Base-by-base conservation (phyloP, 2,113 vertebrate species). In the Malaclemys terrapin region DNA sequence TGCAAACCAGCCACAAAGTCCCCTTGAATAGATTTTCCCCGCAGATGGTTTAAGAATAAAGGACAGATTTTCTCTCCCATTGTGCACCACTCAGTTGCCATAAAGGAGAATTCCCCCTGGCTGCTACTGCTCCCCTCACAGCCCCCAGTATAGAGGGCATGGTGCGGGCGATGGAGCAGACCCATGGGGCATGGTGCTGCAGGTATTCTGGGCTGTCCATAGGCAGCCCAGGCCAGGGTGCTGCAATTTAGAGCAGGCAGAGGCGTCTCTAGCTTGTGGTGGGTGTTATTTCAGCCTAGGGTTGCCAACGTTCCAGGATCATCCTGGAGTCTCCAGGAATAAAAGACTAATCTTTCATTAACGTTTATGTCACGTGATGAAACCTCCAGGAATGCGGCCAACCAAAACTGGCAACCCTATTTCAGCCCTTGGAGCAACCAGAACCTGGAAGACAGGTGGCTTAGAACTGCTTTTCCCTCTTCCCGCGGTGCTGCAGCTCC, bases 21-120 rank as follows among this genome's bases (percentile, higher is more conserved):
- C 20, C 87, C 19, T 10, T 5, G 25, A 6, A 31, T 4, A 10
- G 25, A 27, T 62, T 42, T 17, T 7, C 4, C 5, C 4, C 12
- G 25, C 31, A 14, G 3, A 1, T 82, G 24, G n/a, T 82, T 85
- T 76, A n/a, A 94, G 92, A 93, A 81, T 12, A 89, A 84, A 27
- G 47, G n/a, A n/a, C 0, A 75, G 76, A 65, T 27, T 65, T 12
- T 3, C 0, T 14, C 47, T 80, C 82, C 31, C 0, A 1, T 91
- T 87, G 38, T 24, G 38, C 65, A 38, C 9, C n/a, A 38, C n/a
- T 38, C n/a, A 75, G 69, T 35, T 19, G 17, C 35, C 69, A 42
- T 38, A 19, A 19, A 38, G 69, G 22, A 75, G 69, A 24, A 42
- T 24, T 24, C 38, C 69, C 9, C 38, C 69, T 8, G 4, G 31